Base-by-base conservation (phyloP, 2,113 vertebrate species). In the Campylomormyrus tamandua region DNA sequence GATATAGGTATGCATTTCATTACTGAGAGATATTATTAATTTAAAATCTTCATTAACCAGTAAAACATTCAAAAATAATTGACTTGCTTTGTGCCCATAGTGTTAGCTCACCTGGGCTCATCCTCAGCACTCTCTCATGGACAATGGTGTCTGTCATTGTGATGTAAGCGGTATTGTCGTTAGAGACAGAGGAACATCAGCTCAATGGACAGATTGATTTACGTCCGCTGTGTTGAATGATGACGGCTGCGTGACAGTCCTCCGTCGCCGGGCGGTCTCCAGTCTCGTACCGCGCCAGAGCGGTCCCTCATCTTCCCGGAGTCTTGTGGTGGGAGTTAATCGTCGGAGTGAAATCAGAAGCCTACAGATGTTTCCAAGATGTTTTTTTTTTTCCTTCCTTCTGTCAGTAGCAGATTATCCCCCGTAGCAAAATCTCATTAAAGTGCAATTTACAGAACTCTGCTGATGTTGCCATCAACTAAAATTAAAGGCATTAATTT, bases 401-500 rank as follows among this genome's bases (percentile, higher is more conserved):
- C 97, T 99, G 98, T 98, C 98, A 98, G 97, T 98, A 98, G 97
- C 98, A 98, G 98, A 99, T 99, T 99, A 99, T 99, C 98, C 98
- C 98, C 98, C 98, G 98, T 99, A 99, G 98, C 98, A 99, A 99
- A 99, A 99, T 98, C 98, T 99, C 98, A 99, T 99, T 99, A 99
- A 99, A 99, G 96, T 97, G 97, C 98, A 98, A 99, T 99, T 99
- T 99, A 98, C 97, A 97, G 97, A 98, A 97, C 98, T 97, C 96
- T 96, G 96, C 97, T 99, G 98, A 98, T 99, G 98, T 98, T 99
- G 97, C 98, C 98, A 99, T 99, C 98, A 99, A 99, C 97, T 97
- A 98, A 99, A 99, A 99, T 99, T 99, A 99, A 99, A 99, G 97
- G 98, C 98, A 98, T 99, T 99, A 98, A 99, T 99, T 99, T 99